A percentile compares a stretch with the other conserved stretches of the same genome.
phyloP scores from a whole-genome alignment of 2,797 vertebrate species.

The Scomberomorus guttatus region DNA sequence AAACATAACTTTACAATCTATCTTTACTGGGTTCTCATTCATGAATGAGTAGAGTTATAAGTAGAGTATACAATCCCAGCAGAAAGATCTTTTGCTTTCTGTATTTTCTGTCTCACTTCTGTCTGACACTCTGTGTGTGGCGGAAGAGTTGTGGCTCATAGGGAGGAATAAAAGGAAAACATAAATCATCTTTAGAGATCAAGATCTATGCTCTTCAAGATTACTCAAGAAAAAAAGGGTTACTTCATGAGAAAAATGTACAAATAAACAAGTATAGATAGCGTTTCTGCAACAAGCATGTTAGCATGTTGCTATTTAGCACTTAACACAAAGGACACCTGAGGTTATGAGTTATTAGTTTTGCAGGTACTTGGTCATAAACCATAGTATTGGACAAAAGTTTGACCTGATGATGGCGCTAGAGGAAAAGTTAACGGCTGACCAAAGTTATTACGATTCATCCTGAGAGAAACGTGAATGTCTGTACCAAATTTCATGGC shows the following conservation, averaged over 20 bases:
- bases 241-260: background rate
- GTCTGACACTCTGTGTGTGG: background rate
- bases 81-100: background rate
- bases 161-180: slow-evolving; percentile 3
- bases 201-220: background rate
- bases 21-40: slow-evolving; percentile 1
- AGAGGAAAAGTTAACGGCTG: background rate
- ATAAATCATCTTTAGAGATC: slow-evolving; percentile 15
- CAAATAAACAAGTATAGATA: background rate
- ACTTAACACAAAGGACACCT: background rate
- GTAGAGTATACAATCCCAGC: background rate
- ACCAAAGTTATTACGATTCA: background rate
- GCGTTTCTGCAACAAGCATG: background rate
- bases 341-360: background rate
- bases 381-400: background rate
- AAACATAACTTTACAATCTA: background rate
- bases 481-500: too few species aligned
- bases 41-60: background rate
- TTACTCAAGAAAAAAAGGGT: background rate
- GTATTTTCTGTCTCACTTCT: background rate
- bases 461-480: too few species aligned
- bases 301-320: too few species aligned
- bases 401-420: background rate
- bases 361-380: background rate
- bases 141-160: background rate